phyloP scores from a whole-genome alignment of 2,113 vertebrate species.

The Porphyrio hochstetteri region DNA sequence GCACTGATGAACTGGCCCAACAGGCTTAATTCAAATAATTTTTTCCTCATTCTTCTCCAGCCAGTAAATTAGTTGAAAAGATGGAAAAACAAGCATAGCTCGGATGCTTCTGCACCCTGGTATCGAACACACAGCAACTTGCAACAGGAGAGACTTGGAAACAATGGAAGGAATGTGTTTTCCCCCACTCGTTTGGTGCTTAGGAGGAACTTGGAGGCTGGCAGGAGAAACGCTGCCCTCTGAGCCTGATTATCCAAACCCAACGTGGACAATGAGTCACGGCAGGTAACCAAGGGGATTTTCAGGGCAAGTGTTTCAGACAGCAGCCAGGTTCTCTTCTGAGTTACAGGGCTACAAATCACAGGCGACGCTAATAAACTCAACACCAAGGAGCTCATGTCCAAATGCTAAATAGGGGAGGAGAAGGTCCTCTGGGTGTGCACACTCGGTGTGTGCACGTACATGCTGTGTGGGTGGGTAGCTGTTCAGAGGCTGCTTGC shows the following conservation, averaged over 20 bases:
- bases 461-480: rapidly evolving
- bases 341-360: neutral
- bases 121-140: constrained; percentile 61
- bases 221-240: neutral
- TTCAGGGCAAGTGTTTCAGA: neutral
- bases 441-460: neutral
- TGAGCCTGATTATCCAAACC: neutral
- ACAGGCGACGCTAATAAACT: neutral
- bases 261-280: neutral
- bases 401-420: neutral
- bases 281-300: constrained; percentile 60
- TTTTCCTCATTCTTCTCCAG: constrained; percentile 49
- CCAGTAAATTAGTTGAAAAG: constrained; percentile 42
- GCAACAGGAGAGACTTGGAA: constrained; percentile 45
- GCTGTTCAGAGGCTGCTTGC: neutral
- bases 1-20: neutral
- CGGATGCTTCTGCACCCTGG: neutral
- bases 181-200: neutral
- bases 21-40: neutral
- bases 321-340: neutral
- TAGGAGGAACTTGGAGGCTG: neutral
- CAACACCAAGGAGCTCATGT: rapidly evolving
- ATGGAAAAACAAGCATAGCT: constrained; percentile 32
- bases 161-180: constrained; percentile 69
- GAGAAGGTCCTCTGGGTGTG: neutral